Evolutionary conservation across 2,888 invertebrate species (phyloP), one percentile per base, ranked within the genome.

Genomic region (Asteroscopus sphinx): DNA sequence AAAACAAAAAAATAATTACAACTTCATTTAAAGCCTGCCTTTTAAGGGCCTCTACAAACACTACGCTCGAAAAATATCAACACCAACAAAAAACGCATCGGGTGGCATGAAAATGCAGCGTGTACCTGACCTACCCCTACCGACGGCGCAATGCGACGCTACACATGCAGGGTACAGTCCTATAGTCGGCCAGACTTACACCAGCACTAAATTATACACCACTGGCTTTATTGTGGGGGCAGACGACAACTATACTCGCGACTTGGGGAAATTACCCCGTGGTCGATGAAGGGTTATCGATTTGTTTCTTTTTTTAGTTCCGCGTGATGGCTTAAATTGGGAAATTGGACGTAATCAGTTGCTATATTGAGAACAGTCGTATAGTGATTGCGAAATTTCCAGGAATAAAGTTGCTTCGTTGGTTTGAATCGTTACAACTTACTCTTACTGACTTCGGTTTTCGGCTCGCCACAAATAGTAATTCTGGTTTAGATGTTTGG

Each of bases 191-290:
- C 83, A 87, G 86, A 85, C 89, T 85, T 80, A 78, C 76, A 82
- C 77, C 75, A 61, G 48, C 74, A 83, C 89, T 91, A 87, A 90
- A 91, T 90, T 91, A 91, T 92, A 91, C 89, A 90, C 80, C 84
- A 85, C 83, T 84, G 83, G 85, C 84, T 86, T 86, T 88, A 86
- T 87, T 86, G 87, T 82, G 82, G 82, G 77, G 78, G 68, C 45
- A 55, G 60, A 49, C 64, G 51, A 49, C 69, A 70, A 82, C 25
- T 44, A 73, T 42, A 69, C 77, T 87, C 48, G 32, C 78, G 79
- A 89, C 81, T 78, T 88, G 56, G 71, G 68, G 44, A 67, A 40
- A 57, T 74, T 57, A 33, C n/a, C 0, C 6, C 1, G 3, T 45
- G 25, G 45, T 67, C 60, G 59, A 66, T 57, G 26, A 7, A 15